A percentile compares a stretch with the other conserved stretches of the same genome.
These are phyloP conservation scores for Oasisia sp. DNA, from an alignment of 2,888 invertebrate genomes.

Conservation along the genomic window DNA sequence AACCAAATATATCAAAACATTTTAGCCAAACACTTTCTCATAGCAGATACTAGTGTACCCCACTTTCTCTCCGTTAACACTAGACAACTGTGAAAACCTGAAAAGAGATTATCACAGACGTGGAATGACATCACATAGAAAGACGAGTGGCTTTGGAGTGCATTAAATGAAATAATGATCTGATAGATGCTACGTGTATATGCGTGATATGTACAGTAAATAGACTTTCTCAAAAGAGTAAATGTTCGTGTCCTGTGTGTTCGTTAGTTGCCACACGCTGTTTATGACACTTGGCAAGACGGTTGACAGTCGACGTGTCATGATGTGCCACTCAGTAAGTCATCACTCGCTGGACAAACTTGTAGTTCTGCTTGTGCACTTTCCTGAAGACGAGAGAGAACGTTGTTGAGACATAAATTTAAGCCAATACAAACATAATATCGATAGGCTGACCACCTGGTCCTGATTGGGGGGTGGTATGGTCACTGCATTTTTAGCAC, in stretches of 20 bases:
- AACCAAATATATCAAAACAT: neutral
- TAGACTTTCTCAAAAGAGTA: neutral
- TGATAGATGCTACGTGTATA: neutral
- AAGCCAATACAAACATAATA: neutral
- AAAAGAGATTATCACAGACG: neutral
- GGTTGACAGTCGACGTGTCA: neutral
- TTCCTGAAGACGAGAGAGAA: slow-evolving; percentile 50
- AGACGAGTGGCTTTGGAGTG: neutral
- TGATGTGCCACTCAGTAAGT: slow-evolving; percentile 27
- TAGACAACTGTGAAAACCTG: neutral
- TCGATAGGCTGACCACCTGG: neutral
- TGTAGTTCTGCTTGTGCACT: slow-evolving; percentile 61
- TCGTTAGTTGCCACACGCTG: neutral
- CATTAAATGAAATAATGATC: neutral
- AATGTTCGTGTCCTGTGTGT: neutral
- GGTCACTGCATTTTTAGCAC: too few relatives aligned
- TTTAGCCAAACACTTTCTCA: neutral
- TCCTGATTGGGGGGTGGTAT: too few relatives aligned
- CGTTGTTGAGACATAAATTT: neutral
- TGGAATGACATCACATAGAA: neutral
- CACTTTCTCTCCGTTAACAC: neutral
- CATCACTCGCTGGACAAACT: slow-evolving; percentile 45
- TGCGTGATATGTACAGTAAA: neutral
- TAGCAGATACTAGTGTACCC: neutral
- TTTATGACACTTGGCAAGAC: neutral